phyloP scores from a whole-genome alignment of 2,797 vertebrate species.

The Glyptemys insculpta region DNA sequence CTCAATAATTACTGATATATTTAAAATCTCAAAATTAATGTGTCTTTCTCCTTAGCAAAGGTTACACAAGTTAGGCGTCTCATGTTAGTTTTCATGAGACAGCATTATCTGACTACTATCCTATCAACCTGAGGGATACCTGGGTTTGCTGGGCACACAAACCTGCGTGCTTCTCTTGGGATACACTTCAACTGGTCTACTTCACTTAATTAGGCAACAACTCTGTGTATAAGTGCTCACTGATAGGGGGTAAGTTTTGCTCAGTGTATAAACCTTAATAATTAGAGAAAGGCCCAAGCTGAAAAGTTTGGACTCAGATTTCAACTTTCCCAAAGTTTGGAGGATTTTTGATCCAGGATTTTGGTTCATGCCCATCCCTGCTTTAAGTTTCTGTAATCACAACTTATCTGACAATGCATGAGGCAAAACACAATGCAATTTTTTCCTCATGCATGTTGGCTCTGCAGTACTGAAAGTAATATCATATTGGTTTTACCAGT shows the following conservation, averaged over 20 bases:
- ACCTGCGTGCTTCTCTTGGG: neutral
- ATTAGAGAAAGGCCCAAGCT: neutral
- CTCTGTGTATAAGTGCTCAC: neutral
- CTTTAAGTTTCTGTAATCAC: neutral
- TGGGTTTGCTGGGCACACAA: neutral
- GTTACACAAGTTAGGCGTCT: neutral
- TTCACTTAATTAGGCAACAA: neutral
- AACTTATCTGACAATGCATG: neutral
- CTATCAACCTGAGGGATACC: accelerated
- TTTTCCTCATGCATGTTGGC: neutral
- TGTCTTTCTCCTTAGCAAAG: neutral
- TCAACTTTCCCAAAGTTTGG: neutral
- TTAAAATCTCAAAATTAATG: conserved; percentile 5
- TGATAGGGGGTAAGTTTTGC: neutral
- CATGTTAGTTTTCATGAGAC: neutral
- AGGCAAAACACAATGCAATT: neutral
- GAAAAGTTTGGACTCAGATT: neutral
- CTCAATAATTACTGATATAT: accelerated
- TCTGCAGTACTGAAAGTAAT: neutral
- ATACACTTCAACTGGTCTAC: neutral
- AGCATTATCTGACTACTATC: neutral
- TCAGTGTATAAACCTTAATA: neutral
- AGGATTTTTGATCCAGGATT: conserved; percentile 1
- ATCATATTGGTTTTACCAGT: neutral
- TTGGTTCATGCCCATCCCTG: neutral